Evolutionary conservation across 2,797 vertebrate species (phyloP), one percentile per base, ranked within the genome.

Genomic region (Zalophus californianus): DNA sequence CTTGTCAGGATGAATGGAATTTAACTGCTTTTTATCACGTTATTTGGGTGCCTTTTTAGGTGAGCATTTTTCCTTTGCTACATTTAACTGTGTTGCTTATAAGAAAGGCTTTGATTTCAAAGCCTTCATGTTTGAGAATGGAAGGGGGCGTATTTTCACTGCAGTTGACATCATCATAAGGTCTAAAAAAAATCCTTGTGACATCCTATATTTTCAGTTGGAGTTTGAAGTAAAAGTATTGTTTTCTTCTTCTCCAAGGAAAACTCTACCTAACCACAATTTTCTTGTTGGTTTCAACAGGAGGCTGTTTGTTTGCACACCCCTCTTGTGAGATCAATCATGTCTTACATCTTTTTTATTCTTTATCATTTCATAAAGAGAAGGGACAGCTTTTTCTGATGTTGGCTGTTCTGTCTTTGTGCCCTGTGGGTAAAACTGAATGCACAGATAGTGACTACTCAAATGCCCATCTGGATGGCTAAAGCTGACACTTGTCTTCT

Each of bases 151-250:
- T 97, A 90, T 90, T 95, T 96, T 96, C 92, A 62, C 18, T 87
- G 50, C 25, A 86, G n/a, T 64, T 96, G 87, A 96, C 94, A 97
- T 91, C 83, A 94, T 92, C 72, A 97, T 86, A 78, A 86, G 66
- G 50, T 94, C 82, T 90, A 78, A 97, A 97, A 95, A 64, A 44
- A 96, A 58, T 92, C 44, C 60, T 84, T 72, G 87, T 90, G 78
- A 82, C 90, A 83, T 95, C 77, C 66, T 96, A n/a, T 96, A 86
- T 92, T 94, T 97, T 95, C 80, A 84, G 68, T 82, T 77, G 52
- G n/a, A 14, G 83, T 90, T 96, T 96, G 38, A 23, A n/a, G 58
- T 12, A 70, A 95, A 95, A 86, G 25, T 94, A 64, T 88, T 92
- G 48, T 89, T 97, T 97, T 75, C 66, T 9, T 95, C 94, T 95